Evolutionary conservation across 2,797 vertebrate genomes (phyloP).

Genomic region (Lepus oiostolus): DNA sequence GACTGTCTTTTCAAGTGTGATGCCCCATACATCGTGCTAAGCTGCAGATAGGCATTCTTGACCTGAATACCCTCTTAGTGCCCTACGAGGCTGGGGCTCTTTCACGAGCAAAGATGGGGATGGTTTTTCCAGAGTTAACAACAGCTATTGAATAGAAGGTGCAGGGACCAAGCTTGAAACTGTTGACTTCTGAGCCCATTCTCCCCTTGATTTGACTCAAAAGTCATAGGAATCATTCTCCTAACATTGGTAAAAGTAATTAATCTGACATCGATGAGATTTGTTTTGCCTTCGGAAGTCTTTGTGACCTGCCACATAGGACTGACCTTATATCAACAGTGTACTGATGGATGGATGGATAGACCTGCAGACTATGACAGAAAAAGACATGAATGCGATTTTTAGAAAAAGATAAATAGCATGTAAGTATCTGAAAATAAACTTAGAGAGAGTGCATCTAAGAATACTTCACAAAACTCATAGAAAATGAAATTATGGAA

Average conservation of each 20-base stretch:
- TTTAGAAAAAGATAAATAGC: background rate
- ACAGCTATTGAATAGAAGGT: background rate
- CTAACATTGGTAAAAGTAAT: background rate
- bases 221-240: background rate
- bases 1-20: too few relatives aligned
- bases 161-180: background rate
- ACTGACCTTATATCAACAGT: background rate
- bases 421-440: background rate
- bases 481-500: too few relatives aligned
- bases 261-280: background rate
- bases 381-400: background rate
- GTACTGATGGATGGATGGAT: accelerated
- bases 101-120: background rate
- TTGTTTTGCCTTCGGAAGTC: background rate
- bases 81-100: background rate
- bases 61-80: background rate
- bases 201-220: background rate
- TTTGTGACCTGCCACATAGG: background rate
- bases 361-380: background rate
- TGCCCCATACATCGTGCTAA: background rate
- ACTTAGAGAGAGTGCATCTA: background rate
- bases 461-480: too few relatives aligned
- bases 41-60: background rate
- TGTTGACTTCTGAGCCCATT: background rate
- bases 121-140: background rate